phyloP scores from a whole-genome alignment of 2,113 vertebrate genomes.

The Paramisgurnus dabryanus region DNA sequence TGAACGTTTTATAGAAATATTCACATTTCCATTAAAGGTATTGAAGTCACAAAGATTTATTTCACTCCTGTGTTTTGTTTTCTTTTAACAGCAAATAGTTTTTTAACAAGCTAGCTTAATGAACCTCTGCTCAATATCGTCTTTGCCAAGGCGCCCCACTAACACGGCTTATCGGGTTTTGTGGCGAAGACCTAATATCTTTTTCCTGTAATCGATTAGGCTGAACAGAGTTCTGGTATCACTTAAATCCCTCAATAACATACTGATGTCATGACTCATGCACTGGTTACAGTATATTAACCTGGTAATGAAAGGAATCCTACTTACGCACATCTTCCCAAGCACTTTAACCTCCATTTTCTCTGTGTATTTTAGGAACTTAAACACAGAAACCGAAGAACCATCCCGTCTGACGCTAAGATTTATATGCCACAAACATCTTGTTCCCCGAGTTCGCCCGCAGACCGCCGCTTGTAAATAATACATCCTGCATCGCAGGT shows the following conservation, averaged over 20 bases:
- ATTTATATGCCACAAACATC: slow-evolving; percentile 23
- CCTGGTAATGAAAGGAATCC: slow-evolving; percentile 18
- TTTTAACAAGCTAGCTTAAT: slow-evolving; percentile 34
- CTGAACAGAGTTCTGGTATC: slow-evolving; percentile 16
- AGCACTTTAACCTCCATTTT: not conserved
- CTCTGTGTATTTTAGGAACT: not conserved
- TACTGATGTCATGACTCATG: not conserved
- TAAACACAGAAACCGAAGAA: slow-evolving; percentile 16
- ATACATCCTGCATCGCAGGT: slow-evolving; percentile 35
- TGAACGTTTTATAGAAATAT: not conserved
- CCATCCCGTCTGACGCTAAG: not conserved
- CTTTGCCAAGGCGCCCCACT: not conserved
- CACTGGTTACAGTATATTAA: not conserved
- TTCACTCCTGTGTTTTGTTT: slow-evolving; percentile 19
- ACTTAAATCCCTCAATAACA: slow-evolving; percentile 6
- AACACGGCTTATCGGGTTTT: slow-evolving; percentile 18
- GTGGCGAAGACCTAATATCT: not conserved
- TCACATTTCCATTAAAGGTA: slow-evolving; percentile 7
- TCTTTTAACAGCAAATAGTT: slow-evolving; percentile 6
- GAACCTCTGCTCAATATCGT: slow-evolving; percentile 24
- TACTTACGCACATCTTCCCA: not conserved
- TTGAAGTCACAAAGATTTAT: not conserved
- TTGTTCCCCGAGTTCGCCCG: not conserved
- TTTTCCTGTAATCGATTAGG: slow-evolving; percentile 25
- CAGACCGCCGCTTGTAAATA: slow-evolving; percentile 38